A percentile compares a stretch with the other conserved stretches of the same genome.
Evolutionary conservation across 2,113 vertebrate species (phyloP).

Genomic region (Lophotis ruficrista): DNA sequence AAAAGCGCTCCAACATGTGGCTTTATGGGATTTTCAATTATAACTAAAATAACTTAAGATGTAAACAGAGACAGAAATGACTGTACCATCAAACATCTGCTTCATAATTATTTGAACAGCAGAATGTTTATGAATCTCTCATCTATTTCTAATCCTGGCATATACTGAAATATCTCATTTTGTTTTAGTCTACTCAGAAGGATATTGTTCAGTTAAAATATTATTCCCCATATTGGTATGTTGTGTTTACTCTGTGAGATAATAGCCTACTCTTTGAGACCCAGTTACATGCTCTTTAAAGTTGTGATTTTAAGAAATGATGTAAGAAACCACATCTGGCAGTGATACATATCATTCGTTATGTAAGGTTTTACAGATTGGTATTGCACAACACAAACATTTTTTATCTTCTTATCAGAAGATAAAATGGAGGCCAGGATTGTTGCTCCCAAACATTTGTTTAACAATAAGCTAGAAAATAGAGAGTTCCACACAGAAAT

Average conservation of each 20-base stretch:
- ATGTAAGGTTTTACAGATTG: not conserved
- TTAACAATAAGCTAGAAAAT: not conserved
- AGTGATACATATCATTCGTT: not conserved
- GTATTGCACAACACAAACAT: not conserved
- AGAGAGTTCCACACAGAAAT: not conserved
- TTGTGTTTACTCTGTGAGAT: not conserved
- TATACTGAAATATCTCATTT: slow-evolving; percentile 41
- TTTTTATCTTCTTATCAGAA: not conserved
- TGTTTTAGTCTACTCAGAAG: slow-evolving; percentile 51
- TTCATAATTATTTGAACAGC: slow-evolving; percentile 77
- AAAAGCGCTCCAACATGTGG: slow-evolving; percentile 16
- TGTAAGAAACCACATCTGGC: not conserved
- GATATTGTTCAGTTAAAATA: not conserved
- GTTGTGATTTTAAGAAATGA: not conserved
- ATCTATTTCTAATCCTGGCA: slow-evolving; percentile 72
- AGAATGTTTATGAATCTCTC: slow-evolving; percentile 69
- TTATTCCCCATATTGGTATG: not conserved
- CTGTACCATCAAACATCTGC: slow-evolving; percentile 75
- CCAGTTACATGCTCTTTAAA: not conserved
- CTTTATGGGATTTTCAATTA: slow-evolving; percentile 72
- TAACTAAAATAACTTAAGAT: slow-evolving; percentile 74
- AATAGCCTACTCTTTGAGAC: not conserved
- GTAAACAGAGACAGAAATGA: slow-evolving; percentile 74
- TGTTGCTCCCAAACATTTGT: not conserved
- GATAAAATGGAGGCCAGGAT: not conserved